A percentile compares a stretch with the other conserved stretches of the same genome.
These are phyloP conservation scores for Gila robusta DNA, from an alignment of 2,797 vertebrate species.

Conservation along the genomic window DNA sequence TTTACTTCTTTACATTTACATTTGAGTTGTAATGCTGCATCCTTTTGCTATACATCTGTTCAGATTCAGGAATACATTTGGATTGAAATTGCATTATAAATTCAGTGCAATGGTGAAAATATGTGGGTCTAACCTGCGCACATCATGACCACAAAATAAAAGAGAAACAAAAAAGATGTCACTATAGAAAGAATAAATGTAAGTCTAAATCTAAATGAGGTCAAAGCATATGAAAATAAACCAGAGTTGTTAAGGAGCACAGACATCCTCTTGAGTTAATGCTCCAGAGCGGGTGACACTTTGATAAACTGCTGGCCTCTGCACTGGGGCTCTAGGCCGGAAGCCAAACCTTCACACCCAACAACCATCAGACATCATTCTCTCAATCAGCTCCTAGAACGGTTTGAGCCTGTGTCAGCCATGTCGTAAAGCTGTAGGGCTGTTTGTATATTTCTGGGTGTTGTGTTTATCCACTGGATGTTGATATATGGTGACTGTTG, in stretches of 20 bases:
- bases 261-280: slow-evolving; percentile 58
- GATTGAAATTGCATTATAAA: not conserved
- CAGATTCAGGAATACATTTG: not conserved
- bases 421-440: slow-evolving; percentile 19
- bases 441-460: slow-evolving; percentile 45
- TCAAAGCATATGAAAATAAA: slow-evolving; percentile 30
- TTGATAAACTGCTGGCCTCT: slow-evolving; percentile 47
- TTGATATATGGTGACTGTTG: slow-evolving; percentile 12
- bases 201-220: slow-evolving; percentile 15
- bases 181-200: not conserved
- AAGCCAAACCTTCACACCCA: slow-evolving; percentile 47
- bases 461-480: slow-evolving; percentile 28
- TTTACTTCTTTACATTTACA: not conserved
- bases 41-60: not conserved
- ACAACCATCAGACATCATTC: slow-evolving; percentile 46
- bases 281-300: slow-evolving; percentile 63
- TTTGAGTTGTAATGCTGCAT: not conserved
- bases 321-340: slow-evolving; percentile 27
- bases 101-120: not conserved
- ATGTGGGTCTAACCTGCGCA: not conserved
- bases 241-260: slow-evolving; percentile 33
- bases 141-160: slow-evolving; percentile 1
- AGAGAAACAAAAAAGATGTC: slow-evolving; percentile 40
- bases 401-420: slow-evolving; percentile 31
- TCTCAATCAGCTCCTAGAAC: slow-evolving; percentile 40